Base-by-base conservation (phyloP, 2,888 invertebrate species). In the Drosophila hamatofila region DNA sequence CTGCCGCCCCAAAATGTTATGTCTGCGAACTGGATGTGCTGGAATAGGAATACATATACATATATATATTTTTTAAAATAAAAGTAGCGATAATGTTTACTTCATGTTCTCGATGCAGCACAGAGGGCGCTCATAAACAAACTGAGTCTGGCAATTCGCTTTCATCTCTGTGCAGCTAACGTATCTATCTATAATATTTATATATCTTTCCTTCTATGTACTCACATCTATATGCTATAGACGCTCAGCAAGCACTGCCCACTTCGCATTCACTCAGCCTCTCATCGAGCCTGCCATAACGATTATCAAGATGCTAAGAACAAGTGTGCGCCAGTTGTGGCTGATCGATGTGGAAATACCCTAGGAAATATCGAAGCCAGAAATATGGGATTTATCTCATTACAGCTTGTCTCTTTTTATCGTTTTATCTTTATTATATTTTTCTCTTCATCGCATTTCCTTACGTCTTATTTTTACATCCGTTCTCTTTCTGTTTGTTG, bases 1-100 rank as follows among this genome's bases (percentile, higher is more conserved):
- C 90, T 86, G 70, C 78, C 90, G 80, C 89, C 91, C 87, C 90
- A 91, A 87, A 75, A 72, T 92, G 92, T 92, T 92, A 92, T 92
- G 92, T 92, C 78, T 86, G 85, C 81, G 84, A 83, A 83, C 80
- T 89, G 86, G 81, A 82, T 83, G 83, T 88, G 90, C 93, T 92
- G 77, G 21, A 83, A 86, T 25, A 7, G 12, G 1, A 51, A 30
- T 11, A 58, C 23, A 46, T 23, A 57, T 25, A 7, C 11, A 2
- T 41, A 5, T 1, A 41, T 41, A 21, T 12, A 12, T 21, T 12
- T 18, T 14, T 2, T 4, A 35, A 1, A 1, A 14, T 3, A 14
- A 35, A 35, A 35, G 14, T 39, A 39, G n/a, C 9, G 9, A 7
- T 30, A 30, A 30, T 9, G 9, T 2, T 11, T 30, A 30, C 30